Conservation (phyloP, 2,113 vertebrate species). For the Uria lomvia region DNA sequence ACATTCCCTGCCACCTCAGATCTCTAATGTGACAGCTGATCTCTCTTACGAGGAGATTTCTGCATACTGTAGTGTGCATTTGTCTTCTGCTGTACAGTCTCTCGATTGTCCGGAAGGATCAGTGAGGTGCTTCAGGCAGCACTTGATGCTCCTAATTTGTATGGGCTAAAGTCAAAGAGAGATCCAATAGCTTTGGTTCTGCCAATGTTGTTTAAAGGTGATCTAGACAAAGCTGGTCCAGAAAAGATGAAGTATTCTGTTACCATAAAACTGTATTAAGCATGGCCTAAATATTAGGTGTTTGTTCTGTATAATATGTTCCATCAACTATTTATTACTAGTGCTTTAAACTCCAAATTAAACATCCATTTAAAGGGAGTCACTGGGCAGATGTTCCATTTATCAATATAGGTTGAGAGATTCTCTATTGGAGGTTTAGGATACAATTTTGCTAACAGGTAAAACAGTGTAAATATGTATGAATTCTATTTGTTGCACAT, state of each 20-base stretch:
- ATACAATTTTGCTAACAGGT: constrained; percentile 75
- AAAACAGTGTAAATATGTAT: constrained; percentile 82
- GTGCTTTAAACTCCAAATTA: constrained; percentile 70
- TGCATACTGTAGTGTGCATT: not conserved
- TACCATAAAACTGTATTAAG: constrained; percentile 69
- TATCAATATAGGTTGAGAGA: constrained; percentile 47
- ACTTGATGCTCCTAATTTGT: not conserved
- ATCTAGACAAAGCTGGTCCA: constrained; percentile 33
- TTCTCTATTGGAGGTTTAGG: constrained; percentile 69
- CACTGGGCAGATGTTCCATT: constrained; percentile 69
- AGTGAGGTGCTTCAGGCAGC: constrained; percentile 31
- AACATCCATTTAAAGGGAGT: constrained; percentile 53
- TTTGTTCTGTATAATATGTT: constrained; percentile 71
- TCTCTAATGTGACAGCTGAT: not conserved
- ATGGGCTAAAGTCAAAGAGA: not conserved
- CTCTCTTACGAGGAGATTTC: not conserved
- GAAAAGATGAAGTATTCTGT: constrained; percentile 57
- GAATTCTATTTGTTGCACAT: constrained; percentile 85
- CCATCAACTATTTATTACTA: constrained; percentile 71
- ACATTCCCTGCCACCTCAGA: not conserved
- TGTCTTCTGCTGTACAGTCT: not conserved
- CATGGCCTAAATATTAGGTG: constrained; percentile 74
- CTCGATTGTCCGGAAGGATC: not conserved
- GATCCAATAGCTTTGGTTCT: not conserved
- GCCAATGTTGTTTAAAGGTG: not conserved